A percentile compares a stretch with the other conserved stretches of the same genome.
Conservation (phyloP, 2,797 vertebrate genomes). For the Pteropus rufus region DNA sequence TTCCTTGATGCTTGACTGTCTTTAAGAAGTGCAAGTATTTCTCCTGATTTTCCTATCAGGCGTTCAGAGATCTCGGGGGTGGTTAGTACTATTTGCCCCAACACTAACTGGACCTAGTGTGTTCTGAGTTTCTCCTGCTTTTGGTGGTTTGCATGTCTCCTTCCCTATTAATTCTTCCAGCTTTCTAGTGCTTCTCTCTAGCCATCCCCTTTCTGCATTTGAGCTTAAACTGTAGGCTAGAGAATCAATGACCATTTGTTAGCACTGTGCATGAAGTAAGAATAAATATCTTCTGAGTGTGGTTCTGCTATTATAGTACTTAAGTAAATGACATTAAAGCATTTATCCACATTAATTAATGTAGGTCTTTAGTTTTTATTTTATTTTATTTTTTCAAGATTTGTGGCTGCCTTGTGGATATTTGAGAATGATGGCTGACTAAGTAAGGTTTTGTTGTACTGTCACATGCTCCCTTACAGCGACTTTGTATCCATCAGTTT, state of each 20-base stretch:
- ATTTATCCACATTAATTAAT: not conserved
- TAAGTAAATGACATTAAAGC: not conserved
- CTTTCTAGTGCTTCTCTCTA: not conserved
- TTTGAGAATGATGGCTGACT: no score
- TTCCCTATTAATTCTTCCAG: not conserved
- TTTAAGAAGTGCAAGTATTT: not conserved
- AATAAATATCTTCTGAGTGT: not conserved
- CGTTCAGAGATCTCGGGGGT: not conserved
- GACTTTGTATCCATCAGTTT: not conserved
- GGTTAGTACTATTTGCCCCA: not conserved
- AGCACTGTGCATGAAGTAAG: not conserved
- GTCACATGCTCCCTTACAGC: not conserved
- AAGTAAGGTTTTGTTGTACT: not conserved
- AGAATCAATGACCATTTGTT: not conserved
- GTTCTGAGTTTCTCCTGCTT: not conserved
- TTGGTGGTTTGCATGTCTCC: not conserved
- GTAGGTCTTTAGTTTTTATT: not conserved
- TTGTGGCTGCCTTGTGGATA: no score
- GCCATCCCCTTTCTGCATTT: not conserved
- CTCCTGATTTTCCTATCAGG: not conserved
- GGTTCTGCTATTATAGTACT: not conserved
- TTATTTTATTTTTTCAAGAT: not conserved
- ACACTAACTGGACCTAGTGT: not conserved
- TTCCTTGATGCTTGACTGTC: conserved; percentile 23
- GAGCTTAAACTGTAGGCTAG: not conserved